These are phyloP conservation scores for Brachyhypopomus occidentalis DNA, from an alignment of 2,113 vertebrate species.

Conservation along the genomic window DNA sequence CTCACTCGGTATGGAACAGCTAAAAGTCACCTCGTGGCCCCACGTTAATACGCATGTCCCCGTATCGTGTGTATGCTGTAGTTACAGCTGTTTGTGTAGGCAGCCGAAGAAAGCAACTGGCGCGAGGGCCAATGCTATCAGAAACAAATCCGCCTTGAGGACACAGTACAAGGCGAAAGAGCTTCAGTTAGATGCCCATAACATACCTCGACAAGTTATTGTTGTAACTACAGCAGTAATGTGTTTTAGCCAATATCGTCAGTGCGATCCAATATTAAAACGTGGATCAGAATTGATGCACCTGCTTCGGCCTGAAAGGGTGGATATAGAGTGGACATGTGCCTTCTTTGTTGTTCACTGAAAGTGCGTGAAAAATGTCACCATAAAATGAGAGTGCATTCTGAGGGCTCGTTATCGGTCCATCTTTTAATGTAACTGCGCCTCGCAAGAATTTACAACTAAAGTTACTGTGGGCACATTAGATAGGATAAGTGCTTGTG, in stretches of 20 bases:
- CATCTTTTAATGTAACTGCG: too few relatives aligned
- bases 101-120: slow-evolving; percentile 24
- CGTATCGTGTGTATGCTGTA: slow-evolving; percentile 43
- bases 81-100: slow-evolving; percentile 43
- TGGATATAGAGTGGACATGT: not conserved
- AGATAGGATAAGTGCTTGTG: too few relatives aligned
- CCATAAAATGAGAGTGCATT: too few relatives aligned
- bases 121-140: slow-evolving; percentile 15
- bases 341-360: too few relatives aligned
- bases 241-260: too few relatives aligned
- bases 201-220: not conserved
- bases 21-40: slow-evolving; percentile 35
- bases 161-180: not conserved
- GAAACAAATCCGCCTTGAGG: slow-evolving; percentile 24
- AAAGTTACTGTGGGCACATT: too few relatives aligned
- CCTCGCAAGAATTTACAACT: too few relatives aligned
- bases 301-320: not conserved
- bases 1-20: slow-evolving; percentile 30
- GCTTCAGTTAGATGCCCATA: not conserved
- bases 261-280: too few relatives aligned
- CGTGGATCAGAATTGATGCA: not conserved
- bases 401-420: too few relatives aligned
- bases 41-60: slow-evolving; percentile 30
- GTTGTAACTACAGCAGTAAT: too few relatives aligned
- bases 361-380: too few relatives aligned